Base-by-base conservation (phyloP, 2,888 invertebrate genomes). In the Pherbina coryleti region DNA sequence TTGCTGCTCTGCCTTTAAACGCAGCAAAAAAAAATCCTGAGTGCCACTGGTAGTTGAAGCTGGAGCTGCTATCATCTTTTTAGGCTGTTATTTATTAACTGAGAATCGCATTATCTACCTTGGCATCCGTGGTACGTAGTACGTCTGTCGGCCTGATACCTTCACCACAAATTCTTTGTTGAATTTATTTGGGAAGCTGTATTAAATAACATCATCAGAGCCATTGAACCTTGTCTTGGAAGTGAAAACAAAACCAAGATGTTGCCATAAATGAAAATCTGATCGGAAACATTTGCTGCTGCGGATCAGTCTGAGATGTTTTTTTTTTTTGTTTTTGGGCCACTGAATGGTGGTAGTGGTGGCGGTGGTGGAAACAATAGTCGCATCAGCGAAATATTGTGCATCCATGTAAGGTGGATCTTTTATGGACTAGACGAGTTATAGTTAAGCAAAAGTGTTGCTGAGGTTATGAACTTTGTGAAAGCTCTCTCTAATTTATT, bases 71-170 rank as follows among this genome's bases (percentile, higher is more conserved):
- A 75, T 69, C 75, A 75, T 67, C 75, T 44, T 69, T 69, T 75
- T 75, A 57, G 60, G 69, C 57, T 69, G 55, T 75, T 67, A 75
- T 75, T 75, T 75, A 75, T 75, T 67, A 75, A 75, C 75, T 75
- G 69, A 75, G 75, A 75, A 75, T 74, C 74, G 74, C 51, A 53
- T 74, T 64, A 74, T 74, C 74, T 74, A 51, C 44, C 62, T 55
- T 74, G 64, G 25, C 74, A 74, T 74, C 74, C 74, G 31, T 11
- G 28, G 8, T 49, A 22, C 37, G 44, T 8, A 22, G 17, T 69
- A 7, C 11, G 25, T 51, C 53, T 53, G 37, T 66, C 66, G 44
- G 25, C 9, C 55, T n/a, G n/a, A 70, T 25, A n/a, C 51, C 28
- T 49, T 70, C 14, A 22, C 7, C 28, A 55, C 9, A 7, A 19